phyloP scores from a whole-genome alignment of 2,888 invertebrate species.

The Euplexia lucipara region DNA sequence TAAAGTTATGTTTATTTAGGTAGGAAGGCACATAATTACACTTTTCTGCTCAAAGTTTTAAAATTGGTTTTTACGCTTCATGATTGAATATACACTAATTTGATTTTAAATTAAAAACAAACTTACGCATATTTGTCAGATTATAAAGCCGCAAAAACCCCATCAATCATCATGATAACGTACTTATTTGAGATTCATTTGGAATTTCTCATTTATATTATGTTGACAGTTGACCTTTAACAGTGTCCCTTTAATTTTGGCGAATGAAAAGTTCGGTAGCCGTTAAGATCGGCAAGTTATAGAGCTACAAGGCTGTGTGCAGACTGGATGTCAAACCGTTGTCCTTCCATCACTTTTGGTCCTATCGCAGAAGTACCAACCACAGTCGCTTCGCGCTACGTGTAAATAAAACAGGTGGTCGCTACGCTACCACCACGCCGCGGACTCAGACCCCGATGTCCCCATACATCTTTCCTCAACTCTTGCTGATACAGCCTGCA shows the following conservation, averaged over 20 bases:
- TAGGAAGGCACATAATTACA: no score
- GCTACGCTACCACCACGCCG: no score
- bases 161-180: conserved; percentile 35
- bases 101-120: conserved; percentile 28
- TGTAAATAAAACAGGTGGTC: no score
- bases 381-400: no score
- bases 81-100: conserved; percentile 12
- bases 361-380: no score
- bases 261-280: neutral
- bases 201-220: conserved; percentile 26
- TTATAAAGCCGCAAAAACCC: conserved; percentile 18
- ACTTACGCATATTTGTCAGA: conserved; percentile 31
- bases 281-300: conserved; percentile 18
- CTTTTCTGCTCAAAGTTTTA: neutral
- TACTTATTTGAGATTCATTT: conserved; percentile 30
- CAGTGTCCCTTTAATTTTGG: neutral
- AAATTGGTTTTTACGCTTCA: neutral
- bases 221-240: conserved; percentile 17
- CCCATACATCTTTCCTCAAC: no score
- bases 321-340: no score
- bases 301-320: neutral
- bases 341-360: no score
- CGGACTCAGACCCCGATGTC: no score
- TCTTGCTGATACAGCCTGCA: no score
- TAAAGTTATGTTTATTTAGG: no score